Conservation (phyloP, 2,797 vertebrate species). For the Anomalospiza imberbis region DNA sequence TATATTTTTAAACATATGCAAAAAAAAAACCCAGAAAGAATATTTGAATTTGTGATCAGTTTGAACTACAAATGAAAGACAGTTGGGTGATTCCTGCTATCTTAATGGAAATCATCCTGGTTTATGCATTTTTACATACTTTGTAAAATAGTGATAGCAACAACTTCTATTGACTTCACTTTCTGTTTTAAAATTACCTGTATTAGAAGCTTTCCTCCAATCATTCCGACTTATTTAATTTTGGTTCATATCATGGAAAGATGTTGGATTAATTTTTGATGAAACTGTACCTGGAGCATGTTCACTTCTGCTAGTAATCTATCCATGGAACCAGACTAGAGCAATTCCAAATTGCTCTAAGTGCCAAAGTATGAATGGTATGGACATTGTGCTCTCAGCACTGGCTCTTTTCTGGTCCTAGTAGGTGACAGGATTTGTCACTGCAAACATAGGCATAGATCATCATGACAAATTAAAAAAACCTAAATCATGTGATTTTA, state of each 20-base stretch:
- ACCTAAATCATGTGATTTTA: neutral
- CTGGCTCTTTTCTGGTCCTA: neutral
- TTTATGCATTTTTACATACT: neutral
- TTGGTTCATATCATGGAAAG: neutral
- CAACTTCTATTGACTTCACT: neutral
- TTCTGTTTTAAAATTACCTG: neutral
- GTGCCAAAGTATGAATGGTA: fast-evolving
- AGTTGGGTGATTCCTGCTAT: neutral
- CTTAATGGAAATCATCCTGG: neutral
- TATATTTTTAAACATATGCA: neutral
- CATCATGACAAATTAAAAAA: neutral
- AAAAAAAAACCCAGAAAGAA: neutral
- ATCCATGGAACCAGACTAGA: neutral
- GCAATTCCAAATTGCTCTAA: neutral
- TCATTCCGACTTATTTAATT: neutral
- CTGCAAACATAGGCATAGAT: neutral
- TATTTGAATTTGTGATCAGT: neutral
- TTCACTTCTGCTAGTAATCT: neutral
- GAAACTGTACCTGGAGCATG: fast-evolving
- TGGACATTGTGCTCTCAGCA: neutral
- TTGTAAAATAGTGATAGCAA: neutral
- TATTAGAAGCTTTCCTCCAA: neutral
- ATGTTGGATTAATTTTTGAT: neutral
- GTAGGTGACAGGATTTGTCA: neutral
- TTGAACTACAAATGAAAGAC: neutral